phyloP scores from a whole-genome alignment of 1,140 invertebrate species.

The Adelges cooleyi region DNA sequence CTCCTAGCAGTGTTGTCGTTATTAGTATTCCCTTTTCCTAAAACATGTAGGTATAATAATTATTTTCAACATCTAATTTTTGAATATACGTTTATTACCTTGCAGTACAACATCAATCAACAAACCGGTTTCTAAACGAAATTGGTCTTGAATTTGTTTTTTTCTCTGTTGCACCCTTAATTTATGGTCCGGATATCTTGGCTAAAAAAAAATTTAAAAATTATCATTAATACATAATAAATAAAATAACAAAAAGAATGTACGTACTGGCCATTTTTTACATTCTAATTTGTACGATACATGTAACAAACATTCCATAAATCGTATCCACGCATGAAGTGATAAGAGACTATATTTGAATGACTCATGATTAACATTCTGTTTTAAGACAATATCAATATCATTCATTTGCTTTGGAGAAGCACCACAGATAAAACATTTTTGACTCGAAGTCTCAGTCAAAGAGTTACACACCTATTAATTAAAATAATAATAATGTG shows the following conservation, averaged over 20 bases:
- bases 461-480: neutral
- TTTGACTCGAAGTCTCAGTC: neutral
- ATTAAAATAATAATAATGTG: neutral
- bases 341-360: conserved; percentile 27
- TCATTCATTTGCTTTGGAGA: neutral
- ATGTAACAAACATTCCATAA: conserved; percentile 30
- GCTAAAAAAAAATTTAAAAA: too few species aligned
- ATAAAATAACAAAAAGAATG: too few species aligned
- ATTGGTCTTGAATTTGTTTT: neutral
- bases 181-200: too few species aligned
- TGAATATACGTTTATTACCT: conserved; percentile 28
- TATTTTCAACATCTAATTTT: conserved; percentile 28
- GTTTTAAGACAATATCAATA: neutral
- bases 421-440: conserved; percentile 5
- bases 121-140: neutral
- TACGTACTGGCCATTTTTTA: conserved; percentile 31
- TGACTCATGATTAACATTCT: conserved; percentile 17
- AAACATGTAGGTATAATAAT: conserved; percentile 34
- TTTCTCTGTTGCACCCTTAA: neutral
- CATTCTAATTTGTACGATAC: conserved; percentile 28
- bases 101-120: neutral
- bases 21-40: conserved; percentile 37
- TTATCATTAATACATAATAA: too few species aligned
- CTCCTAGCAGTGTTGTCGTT: conserved; percentile 38
- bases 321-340: conserved; percentile 30